Percentiles rank a stretch among this genome's conserved stretches.
These are phyloP conservation scores for Axea sp. DNA, from an alignment of 2,888 invertebrate genomes.

Conservation along the genomic window DNA sequence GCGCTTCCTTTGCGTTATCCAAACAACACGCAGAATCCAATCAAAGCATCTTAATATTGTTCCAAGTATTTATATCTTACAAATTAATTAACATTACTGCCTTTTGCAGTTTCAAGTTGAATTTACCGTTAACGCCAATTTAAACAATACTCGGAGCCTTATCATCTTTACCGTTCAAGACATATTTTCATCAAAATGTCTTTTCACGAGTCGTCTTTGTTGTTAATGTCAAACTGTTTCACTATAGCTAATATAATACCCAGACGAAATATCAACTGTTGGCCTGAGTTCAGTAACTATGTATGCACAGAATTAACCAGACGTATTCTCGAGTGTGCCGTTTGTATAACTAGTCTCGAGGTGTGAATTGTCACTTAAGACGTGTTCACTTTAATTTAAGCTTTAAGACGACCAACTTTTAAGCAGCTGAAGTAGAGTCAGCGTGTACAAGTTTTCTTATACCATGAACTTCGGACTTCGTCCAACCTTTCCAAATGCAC, in stretches of 20 bases:
- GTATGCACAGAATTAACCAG: conserved; percentile 48
- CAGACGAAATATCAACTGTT: conserved; percentile 51
- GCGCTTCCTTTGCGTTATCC: no score
- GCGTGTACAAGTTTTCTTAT: conserved; percentile 64
- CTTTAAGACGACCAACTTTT: conserved; percentile 65
- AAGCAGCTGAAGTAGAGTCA: conserved; percentile 62
- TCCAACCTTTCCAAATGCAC: conserved; percentile 36
- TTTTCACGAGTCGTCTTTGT: conserved; percentile 16
- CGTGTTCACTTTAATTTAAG: conserved; percentile 67
- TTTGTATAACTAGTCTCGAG: conserved; percentile 55
- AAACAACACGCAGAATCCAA: no score
- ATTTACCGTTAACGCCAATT: no score
- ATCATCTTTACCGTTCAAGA: conserved; percentile 10
- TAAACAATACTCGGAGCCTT: conserved; percentile 18
- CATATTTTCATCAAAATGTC: conserved; percentile 30
- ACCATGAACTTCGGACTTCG: conserved; percentile 46
- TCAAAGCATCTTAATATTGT: no score
- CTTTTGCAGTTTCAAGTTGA: no score
- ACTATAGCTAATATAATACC: conserved; percentile 37
- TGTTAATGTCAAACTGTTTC: conserved; percentile 30
- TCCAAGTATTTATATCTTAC: no score
- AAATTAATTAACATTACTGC: no score
- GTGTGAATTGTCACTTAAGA: conserved; percentile 64
- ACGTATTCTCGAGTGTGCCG: conserved; percentile 51
- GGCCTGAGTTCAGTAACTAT: conserved; percentile 54